These are phyloP conservation scores for zebrafish (Danio rerio) DNA, from an alignment of 2,113 vertebrate species.

Conservation along the genomic window GRCz12tu NC_133191.1:34075001-34075500, in stretches of 20 bases:
- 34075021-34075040: background rate
- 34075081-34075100: background rate
- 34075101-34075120: constrained; percentile 5
- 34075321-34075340: background rate
- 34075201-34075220: background rate
- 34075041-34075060: background rate
- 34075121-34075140: background rate
- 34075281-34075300: background rate
- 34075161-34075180: background rate
- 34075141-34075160: background rate
- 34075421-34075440: background rate
- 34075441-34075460: background rate
- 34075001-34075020: constrained; percentile 20
- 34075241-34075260: background rate
- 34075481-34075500: background rate
- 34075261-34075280: background rate
- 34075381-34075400: constrained; percentile 11
- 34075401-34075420: background rate
- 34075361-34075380: constrained; percentile 25
- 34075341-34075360: background rate
- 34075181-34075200: background rate
- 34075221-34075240: constrained; percentile 1
- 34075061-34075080: background rate
- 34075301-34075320: background rate
- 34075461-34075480: background rate